These are phyloP conservation scores for Buceros bicornis DNA, from an alignment of 2,797 vertebrate species.

Conservation along the genomic window DNA sequence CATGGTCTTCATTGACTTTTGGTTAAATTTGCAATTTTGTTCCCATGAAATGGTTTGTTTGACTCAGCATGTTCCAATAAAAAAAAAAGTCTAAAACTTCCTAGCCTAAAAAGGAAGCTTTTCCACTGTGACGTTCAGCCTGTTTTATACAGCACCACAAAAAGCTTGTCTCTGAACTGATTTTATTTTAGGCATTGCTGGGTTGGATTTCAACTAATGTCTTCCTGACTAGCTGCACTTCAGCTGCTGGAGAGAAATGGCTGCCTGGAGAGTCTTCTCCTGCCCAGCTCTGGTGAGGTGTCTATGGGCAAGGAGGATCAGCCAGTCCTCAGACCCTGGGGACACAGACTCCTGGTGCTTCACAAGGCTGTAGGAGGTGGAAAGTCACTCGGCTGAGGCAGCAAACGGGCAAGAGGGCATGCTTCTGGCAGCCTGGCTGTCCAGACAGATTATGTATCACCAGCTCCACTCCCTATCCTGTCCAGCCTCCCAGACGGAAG, in stretches of 20 bases:
- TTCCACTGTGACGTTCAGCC: not conserved
- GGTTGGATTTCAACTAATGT: not conserved
- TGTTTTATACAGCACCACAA: not conserved
- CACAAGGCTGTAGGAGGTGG: accelerated
- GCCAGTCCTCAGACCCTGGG: not conserved
- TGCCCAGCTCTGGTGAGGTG: not conserved
- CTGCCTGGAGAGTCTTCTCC: not conserved
- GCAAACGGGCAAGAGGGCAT: accelerated
- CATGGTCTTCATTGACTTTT: not conserved
- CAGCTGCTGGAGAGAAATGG: not conserved
- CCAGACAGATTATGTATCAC: not conserved
- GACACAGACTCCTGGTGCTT: not conserved
- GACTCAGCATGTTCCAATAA: not conserved
- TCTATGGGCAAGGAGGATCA: not conserved
- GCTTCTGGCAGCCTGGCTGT: not conserved
- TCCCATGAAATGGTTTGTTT: not conserved
- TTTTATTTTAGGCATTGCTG: not conserved
- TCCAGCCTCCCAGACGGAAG: not conserved
- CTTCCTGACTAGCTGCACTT: not conserved
- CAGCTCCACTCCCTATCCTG: not conserved
- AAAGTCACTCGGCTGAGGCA: not conserved
- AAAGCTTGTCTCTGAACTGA: not conserved
- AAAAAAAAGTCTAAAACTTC: not conserved
- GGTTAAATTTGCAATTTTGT: not conserved
- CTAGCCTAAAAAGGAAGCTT: not conserved